A percentile compares a stretch with the other conserved stretches of the same genome.
Evolutionary conservation across 2,113 vertebrate genomes (phyloP).

Genomic region (Bufo gargarizans): DNA sequence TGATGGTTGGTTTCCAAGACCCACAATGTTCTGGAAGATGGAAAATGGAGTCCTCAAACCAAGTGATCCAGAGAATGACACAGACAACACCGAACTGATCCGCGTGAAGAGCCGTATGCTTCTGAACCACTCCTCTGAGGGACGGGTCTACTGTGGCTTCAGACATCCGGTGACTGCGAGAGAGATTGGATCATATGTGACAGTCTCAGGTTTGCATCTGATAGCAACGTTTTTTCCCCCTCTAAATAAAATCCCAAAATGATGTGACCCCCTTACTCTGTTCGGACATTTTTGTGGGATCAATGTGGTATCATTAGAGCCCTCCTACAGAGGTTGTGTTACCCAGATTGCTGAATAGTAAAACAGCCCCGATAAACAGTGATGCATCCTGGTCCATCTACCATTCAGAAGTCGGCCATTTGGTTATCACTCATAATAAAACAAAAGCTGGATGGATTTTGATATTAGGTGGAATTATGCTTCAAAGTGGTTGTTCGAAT

Average conservation of each 20-base stretch:
- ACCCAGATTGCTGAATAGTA: background rate
- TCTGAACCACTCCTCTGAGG: background rate
- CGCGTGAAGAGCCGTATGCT: slow-evolving; percentile 1
- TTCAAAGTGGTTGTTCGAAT: too few relatives aligned
- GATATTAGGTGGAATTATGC: too few relatives aligned
- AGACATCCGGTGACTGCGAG: slow-evolving; percentile 1
- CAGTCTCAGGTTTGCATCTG: slow-evolving; percentile 34
- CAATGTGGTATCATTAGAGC: background rate
- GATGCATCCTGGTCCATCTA: background rate
- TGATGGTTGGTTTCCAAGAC: slow-evolving; percentile 42
- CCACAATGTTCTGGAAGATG: slow-evolving; percentile 28
- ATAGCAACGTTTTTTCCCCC: background rate
- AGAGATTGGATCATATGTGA: slow-evolving; percentile 35
- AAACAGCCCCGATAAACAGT: background rate
- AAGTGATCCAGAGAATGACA: background rate
- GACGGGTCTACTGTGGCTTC: slow-evolving; percentile 8
- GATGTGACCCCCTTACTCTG: background rate
- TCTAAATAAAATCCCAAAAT: background rate
- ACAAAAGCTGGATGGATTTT: too few relatives aligned
- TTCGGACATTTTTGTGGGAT: background rate
- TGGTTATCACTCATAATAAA: too few relatives aligned
- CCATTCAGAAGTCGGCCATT: background rate
- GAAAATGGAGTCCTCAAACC: background rate
- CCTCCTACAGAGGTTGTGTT: background rate
- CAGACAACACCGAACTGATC: background rate